Evolutionary conservation across 2,113 vertebrate genomes (phyloP), one percentile per base, ranked within the genome.

Genomic region (Todiramphus saurophagus): DNA sequence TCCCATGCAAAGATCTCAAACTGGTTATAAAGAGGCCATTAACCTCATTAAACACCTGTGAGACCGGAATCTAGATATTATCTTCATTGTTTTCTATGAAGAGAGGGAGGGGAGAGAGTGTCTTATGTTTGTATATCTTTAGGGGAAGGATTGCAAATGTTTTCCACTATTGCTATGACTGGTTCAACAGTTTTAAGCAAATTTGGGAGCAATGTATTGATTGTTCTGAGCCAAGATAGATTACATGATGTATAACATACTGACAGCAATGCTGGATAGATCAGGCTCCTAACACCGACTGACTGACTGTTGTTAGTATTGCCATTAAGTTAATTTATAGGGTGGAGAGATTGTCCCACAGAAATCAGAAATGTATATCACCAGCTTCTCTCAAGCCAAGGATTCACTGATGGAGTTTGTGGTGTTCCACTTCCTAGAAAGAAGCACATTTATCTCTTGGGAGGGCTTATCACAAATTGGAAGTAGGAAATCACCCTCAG

Each of bases 141-240:
- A 81, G 86, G 46, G 43, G 24, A 93, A 93, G 31, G 56, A 87
- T 78, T 89, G 76, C 31, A 78, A 90, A 83, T 77, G 58, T 84
- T 94, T 93, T 76, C 39, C 9, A 30, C 20, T 44, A 37, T 69
- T 77, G 25, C n/a, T 90, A 73, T 73, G 28, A 88, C 66, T 94
- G 56, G 56, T 96, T 95, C 83, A 81, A 58, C n/a, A 70, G 75
- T 92, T 93, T 90, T 77, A 86, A 93, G 75, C 37, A 95, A 93
- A 77, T 95, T 88, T 28, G 10, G 56, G 55, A 94, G 64, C 55
- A 77, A 83, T 64, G 51, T 77, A 94, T 88, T 78, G 92, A 96
- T 94, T 86, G 30, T 74, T 95, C 83, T 68, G 56, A 92, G 64
- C 56, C 72, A 80, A 92, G 76, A 93, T 30, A 91, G 70, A 95